Conservation (phyloP, 2,888 invertebrate species). For the Coenonympha glycerion region DNA sequence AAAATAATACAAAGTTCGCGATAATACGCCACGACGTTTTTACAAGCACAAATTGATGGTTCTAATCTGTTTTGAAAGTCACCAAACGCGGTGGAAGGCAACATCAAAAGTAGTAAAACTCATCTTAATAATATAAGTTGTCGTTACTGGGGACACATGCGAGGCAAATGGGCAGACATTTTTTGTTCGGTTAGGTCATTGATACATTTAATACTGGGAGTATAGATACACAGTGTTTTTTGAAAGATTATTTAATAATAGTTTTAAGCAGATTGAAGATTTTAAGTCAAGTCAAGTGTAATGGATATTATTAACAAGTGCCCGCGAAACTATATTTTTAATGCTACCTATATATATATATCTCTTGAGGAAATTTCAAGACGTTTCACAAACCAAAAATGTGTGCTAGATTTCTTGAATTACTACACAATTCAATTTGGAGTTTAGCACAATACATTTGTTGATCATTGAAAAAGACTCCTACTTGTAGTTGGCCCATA, state of each 20-base stretch:
- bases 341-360: no score
- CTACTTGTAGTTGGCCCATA: no score
- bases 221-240: slow-evolving; percentile 10
- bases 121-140: slow-evolving; percentile 34
- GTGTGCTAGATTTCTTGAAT: no score
- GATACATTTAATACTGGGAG: not conserved
- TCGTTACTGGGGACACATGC: slow-evolving; percentile 46
- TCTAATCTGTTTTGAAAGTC: slow-evolving; percentile 7
- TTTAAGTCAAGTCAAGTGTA: no score
- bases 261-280: slow-evolving; percentile 40
- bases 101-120: slow-evolving; percentile 19
- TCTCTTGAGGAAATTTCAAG: no score
- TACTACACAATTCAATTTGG: no score
- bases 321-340: no score
- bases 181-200: slow-evolving; percentile 42
- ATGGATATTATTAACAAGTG: no score
- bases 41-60: not conserved
- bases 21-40: slow-evolving; percentile 1
- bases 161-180: slow-evolving; percentile 49
- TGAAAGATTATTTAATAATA: not conserved
- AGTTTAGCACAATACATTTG: no score
- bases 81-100: slow-evolving; percentile 7
- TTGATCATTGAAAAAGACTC: no score
- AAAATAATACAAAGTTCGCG: not conserved
- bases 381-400: no score